These are phyloP conservation scores for Escarpia spicata DNA, from an alignment of 2,888 invertebrate genomes.

Conservation along the genomic window DNA sequence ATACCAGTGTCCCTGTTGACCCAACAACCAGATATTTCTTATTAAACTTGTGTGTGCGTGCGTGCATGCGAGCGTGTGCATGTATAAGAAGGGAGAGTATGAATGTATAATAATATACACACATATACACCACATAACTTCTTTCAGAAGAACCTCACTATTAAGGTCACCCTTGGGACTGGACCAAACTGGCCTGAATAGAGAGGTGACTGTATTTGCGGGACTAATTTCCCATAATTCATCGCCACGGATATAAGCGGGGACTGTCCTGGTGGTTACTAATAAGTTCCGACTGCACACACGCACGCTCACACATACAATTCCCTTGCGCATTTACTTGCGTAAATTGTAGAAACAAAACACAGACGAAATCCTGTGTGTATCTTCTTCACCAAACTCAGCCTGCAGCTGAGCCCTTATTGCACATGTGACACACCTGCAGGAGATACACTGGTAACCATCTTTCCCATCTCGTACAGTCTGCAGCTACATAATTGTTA, in stretches of 20 bases:
- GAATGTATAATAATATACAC: too few species aligned
- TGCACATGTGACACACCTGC: not conserved
- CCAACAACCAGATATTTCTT: too few species aligned
- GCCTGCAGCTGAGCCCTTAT: not conserved
- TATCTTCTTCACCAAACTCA: not conserved
- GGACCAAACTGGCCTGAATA: too few species aligned
- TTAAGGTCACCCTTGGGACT: too few species aligned
- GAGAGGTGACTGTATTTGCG: too few species aligned
- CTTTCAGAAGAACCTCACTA: too few species aligned
- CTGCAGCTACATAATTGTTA: not conserved
- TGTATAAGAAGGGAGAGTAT: too few species aligned
- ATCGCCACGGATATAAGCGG: too few species aligned
- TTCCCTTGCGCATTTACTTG: not conserved
- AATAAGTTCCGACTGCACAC: not conserved
- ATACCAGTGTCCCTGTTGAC: too few species aligned
- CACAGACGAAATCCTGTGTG: not conserved
- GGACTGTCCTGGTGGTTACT: too few species aligned
- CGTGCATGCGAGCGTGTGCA: not conserved
- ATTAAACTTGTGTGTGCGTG: not conserved
- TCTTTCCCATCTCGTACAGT: not conserved
- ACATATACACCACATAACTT: too few species aligned
- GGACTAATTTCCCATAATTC: too few species aligned
- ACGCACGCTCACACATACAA: not conserved
- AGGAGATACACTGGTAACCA: not conserved
- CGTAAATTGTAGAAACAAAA: not conserved